Evolutionary conservation across 2,113 vertebrate species (phyloP).

Genomic region (Suncus etruscus): DNA sequence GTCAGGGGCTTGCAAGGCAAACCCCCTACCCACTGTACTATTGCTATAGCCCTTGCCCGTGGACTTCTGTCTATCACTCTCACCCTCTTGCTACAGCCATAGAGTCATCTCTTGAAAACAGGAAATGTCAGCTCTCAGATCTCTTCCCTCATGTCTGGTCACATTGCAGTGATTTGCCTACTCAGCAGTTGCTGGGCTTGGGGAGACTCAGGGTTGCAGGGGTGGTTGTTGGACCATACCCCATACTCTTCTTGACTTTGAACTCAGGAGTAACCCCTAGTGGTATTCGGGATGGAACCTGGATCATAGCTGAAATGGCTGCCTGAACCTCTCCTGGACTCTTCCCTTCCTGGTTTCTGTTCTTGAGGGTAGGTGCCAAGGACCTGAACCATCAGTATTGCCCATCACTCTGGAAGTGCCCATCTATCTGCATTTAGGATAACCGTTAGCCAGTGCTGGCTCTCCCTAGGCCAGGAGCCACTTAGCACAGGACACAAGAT

Average conservation of each 20-base stretch:
- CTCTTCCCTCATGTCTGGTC: not conserved
- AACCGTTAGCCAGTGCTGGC: too few relatives aligned
- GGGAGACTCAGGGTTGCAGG: not conserved
- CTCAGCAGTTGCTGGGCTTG: slow-evolving; percentile 1
- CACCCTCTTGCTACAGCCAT: not conserved
- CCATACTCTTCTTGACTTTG: too few relatives aligned
- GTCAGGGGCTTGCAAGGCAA: too few relatives aligned
- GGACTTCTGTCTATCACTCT: not conserved
- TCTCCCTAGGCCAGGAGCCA: too few relatives aligned
- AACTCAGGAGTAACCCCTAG: too few relatives aligned
- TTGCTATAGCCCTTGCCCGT: not conserved
- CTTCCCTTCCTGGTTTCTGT: not conserved
- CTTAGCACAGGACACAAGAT: too few relatives aligned
- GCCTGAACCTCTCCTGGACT: too few relatives aligned
- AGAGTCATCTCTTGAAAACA: slow-evolving; percentile 28
- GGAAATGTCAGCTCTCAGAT: not conserved
- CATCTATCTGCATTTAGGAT: not conserved
- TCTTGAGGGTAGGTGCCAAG: not conserved
- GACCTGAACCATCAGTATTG: slow-evolving; percentile 28
- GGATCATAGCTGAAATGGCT: too few relatives aligned
- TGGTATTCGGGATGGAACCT: too few relatives aligned
- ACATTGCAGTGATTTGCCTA: slow-evolving; percentile 1
- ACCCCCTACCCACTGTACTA: too few relatives aligned
- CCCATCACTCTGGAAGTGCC: not conserved
- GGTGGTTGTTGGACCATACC: too few relatives aligned